Evolutionary conservation across 2,888 invertebrate species (phyloP).

Genomic region (Agrotis puta): DNA sequence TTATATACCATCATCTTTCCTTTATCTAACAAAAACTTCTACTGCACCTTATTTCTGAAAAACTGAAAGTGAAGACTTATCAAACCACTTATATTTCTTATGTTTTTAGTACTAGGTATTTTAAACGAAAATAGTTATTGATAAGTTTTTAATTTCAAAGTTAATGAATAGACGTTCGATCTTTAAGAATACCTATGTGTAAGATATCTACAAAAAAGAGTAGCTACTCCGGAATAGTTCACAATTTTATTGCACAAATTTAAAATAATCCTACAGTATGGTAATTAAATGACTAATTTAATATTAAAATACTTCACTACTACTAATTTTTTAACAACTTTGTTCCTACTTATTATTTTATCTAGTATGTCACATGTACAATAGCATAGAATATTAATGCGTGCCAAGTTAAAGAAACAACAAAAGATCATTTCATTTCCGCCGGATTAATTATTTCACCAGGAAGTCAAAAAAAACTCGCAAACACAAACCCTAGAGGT

Average conservation of each 20-base stretch:
- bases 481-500: no score
- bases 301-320: background rate
- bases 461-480: no score
- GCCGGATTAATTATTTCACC: no score
- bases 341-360: slow-evolving; percentile 9
- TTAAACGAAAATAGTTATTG: no score
- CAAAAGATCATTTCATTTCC: background rate
- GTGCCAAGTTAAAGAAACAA: background rate
- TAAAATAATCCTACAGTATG: no score
- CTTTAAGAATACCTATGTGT: background rate
- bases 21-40: no score
- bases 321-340: slow-evolving; percentile 2
- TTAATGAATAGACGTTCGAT: background rate
- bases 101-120: no score
- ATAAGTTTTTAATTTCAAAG: background rate
- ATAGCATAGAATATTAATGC: background rate
- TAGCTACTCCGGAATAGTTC: slow-evolving; percentile 4
- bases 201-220: background rate
- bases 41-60: no score
- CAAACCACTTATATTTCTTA: no score
- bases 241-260: slow-evolving; percentile 56
- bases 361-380: background rate
- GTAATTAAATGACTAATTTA: background rate
- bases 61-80: no score
- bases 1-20: no score